Percentiles rank a stretch among this genome's conserved stretches.
Conservation (phyloP, 2,113 vertebrate species). For the Danio rerio region GRCz12tu NC_133181.1:59935001-59935500, state of each 20-base stretch:
- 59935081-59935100: too few relatives aligned
- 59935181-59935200: constrained; percentile 56
- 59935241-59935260: constrained; percentile 53
- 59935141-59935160: constrained; percentile 39
- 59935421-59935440: constrained; percentile 53
- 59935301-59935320: constrained; percentile 12
- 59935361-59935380: constrained; percentile 61
- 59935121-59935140: too few relatives aligned
- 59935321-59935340: not conserved
- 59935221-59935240: constrained; percentile 53
- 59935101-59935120: too few relatives aligned
- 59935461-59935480: constrained; percentile 66
- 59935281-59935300: constrained; percentile 48
- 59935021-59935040: too few relatives aligned
- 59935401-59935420: constrained; percentile 58
- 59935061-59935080: too few relatives aligned
- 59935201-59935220: constrained; percentile 53
- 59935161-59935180: constrained; percentile 42
- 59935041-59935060: too few relatives aligned
- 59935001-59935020: too few relatives aligned
- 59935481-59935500: constrained; percentile 57
- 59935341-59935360: not conserved
- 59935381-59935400: constrained; percentile 71
- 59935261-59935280: constrained; percentile 42
- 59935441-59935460: constrained; percentile 68